Percentiles rank a stretch among this genome's conserved stretches.
Conservation (phyloP, 2,113 vertebrate genomes). For the Gymnocephalus cernua region DNA sequence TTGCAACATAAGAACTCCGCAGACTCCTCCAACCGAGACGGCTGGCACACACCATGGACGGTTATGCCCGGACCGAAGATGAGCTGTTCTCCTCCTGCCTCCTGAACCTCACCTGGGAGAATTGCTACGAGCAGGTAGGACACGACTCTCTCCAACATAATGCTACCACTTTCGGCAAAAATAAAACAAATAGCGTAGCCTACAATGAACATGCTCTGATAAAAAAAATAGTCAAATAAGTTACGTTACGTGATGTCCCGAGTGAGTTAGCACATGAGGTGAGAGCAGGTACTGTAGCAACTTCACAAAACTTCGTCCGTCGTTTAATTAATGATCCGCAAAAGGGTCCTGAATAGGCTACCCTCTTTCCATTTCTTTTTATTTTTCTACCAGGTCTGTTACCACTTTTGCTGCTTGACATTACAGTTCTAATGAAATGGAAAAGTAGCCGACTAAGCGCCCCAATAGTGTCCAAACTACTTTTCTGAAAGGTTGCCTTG, state of each 20-base stretch:
- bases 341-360: not conserved
- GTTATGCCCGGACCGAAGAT: constrained; percentile 91
- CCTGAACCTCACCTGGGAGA: constrained; percentile 94
- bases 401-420: constrained; percentile 10
- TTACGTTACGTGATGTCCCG: not conserved
- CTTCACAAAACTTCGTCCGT: constrained; percentile 40
- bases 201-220: too few relatives aligned
- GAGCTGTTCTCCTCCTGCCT: constrained; percentile 91
- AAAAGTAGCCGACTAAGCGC: constrained; percentile 26
- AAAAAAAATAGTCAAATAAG: constrained; percentile 5
- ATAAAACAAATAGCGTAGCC: too few relatives aligned
- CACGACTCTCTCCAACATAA: not conserved
- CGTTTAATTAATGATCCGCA: not conserved
- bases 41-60: constrained; percentile 86
- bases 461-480: constrained; percentile 31
- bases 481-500: constrained; percentile 53
- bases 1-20: constrained; percentile 22
- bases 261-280: constrained; percentile 37
- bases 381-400: not conserved
- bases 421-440: constrained; percentile 14
- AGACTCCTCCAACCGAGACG: constrained; percentile 59
- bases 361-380: not conserved
- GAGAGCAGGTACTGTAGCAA: constrained; percentile 23
- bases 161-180: not conserved
- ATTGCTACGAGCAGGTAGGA: constrained; percentile 93